These are phyloP conservation scores for Pollimyrus isidori DNA, from an alignment of 2,113 vertebrate species.

Conservation along the genomic window DNA sequence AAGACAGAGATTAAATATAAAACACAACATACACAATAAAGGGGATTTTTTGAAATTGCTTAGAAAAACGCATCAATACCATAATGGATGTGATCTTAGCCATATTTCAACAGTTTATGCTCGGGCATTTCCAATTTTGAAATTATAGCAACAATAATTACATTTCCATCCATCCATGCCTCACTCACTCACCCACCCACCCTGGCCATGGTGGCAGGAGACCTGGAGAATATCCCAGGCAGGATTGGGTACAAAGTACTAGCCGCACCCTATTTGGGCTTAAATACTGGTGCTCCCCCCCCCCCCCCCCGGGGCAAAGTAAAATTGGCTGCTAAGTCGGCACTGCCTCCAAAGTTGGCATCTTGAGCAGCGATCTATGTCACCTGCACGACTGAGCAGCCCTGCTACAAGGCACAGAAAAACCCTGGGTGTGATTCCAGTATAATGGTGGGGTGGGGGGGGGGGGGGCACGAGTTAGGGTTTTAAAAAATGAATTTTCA, in stretches of 20 bases:
- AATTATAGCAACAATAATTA: slow-evolving; percentile 38
- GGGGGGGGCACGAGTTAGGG: too few relatives aligned
- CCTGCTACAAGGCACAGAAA: not conserved
- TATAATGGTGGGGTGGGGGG: not conserved
- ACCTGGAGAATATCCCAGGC: not conserved
- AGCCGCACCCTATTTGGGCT: not conserved
- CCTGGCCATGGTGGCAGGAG: not conserved
- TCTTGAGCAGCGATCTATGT: not conserved
- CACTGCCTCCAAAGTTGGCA: not conserved
- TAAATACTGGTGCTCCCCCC: not conserved
- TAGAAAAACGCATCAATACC: slow-evolving; percentile 13
- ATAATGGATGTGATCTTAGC: slow-evolving; percentile 22
- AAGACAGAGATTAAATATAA: not conserved
- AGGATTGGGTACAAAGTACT: not conserved
- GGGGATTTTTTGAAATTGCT: not conserved
- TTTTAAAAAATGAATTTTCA: too few relatives aligned
- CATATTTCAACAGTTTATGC: slow-evolving; percentile 25
- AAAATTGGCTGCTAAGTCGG: not conserved
- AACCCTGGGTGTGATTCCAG: not conserved
- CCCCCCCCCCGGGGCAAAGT: not conserved
- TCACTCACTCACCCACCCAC: not conserved
- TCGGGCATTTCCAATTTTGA: slow-evolving; percentile 25
- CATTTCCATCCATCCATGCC: slow-evolving; percentile 18
- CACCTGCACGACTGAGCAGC: not conserved
- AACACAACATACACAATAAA: not conserved